These are phyloP conservation scores for Lanius ludovicianus DNA, from an alignment of 2,113 vertebrate species.

Conservation along the genomic window DNA sequence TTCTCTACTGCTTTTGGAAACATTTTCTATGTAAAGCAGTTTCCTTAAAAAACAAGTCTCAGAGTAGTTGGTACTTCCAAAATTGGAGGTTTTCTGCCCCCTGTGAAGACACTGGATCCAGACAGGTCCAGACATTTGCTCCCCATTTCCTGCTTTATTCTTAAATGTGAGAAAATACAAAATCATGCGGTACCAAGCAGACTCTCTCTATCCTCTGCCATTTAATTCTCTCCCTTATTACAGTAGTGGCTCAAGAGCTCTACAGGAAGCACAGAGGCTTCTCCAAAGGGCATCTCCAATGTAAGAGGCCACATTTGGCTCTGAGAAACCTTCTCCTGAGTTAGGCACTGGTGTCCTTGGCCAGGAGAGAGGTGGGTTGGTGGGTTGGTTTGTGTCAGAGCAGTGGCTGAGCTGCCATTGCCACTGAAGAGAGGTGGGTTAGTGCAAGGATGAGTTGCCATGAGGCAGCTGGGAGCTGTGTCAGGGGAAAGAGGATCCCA, in stretches of 20 bases:
- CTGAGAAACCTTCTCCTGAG: not conserved
- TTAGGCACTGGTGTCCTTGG: not conserved
- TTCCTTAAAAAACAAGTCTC: not conserved
- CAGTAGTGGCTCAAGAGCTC: not conserved
- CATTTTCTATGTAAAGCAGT: not conserved
- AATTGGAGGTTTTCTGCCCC: not conserved
- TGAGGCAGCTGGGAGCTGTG: not conserved
- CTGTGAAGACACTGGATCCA: not conserved
- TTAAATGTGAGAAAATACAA: not conserved
- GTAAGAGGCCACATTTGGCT: not conserved
- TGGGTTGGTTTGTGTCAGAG: rapidly evolving
- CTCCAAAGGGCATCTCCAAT: not conserved
- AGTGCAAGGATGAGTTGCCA: not conserved
- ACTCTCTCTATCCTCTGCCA: not conserved
- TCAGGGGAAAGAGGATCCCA: not conserved
- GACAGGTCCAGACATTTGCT: not conserved
- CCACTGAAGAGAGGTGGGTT: not conserved
- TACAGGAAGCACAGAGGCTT: not conserved
- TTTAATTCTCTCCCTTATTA: not conserved
- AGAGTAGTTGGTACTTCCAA: rapidly evolving
- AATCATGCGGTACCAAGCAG: not conserved
- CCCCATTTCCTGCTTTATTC: not conserved
- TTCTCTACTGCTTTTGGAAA: not conserved
- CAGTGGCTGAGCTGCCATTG: not conserved
- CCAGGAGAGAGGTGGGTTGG: not conserved